Base-by-base conservation (phyloP, 2,113 vertebrate species). In the Periophthalmodon schlosseri region DNA sequence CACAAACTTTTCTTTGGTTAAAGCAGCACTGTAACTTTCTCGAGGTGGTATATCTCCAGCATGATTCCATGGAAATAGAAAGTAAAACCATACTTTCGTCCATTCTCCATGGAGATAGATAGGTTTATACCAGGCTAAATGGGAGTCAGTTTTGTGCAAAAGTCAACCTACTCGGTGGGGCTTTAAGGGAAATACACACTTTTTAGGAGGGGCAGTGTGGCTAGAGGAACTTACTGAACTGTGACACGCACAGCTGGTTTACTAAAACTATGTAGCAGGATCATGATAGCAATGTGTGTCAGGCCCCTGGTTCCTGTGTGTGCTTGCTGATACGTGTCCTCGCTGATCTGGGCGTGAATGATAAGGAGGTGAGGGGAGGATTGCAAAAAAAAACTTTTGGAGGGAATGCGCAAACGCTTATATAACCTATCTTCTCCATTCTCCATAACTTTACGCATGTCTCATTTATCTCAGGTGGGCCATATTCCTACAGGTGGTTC, bases 261-360 rank as follows among this genome's bases (percentile, higher is more conserved):
- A 58, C 33, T 20, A 36, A 28, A 21, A 61, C 12, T 20, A 52
- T 78, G 75, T 82, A 65, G 39, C 15, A 49, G 47, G 44, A 66
- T 18, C 56, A 28, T 34, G 1, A 44, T 39, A 33, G 33, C 61
- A 10, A 14, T 36, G 63, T 21, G 68, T 20, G 83, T 13, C 10
- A 71, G 34, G 4, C 36, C 6, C 24, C 77, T 60, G 81, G 78
- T 90, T 91, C 86, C 91, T 87, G 86, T 67, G 54, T 14, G 46
- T 47, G 60, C 67, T 74, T 74, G 74, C 80, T 65, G 66, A 63
- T 78, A 84, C 73, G 85, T 81, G 76, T 70, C 50, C 69, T 14
- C 67, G 47, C 68, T 80, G 73, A 58, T 56, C 68, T 67, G 64
- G 34, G 67, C 49, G 70, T 80, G 18, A 47, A 76, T 36, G 49